Evolutionary conservation across 2,113 vertebrate species (phyloP), one percentile per base, ranked within the genome.

Genomic region (Syngnathus typhle): DNA sequence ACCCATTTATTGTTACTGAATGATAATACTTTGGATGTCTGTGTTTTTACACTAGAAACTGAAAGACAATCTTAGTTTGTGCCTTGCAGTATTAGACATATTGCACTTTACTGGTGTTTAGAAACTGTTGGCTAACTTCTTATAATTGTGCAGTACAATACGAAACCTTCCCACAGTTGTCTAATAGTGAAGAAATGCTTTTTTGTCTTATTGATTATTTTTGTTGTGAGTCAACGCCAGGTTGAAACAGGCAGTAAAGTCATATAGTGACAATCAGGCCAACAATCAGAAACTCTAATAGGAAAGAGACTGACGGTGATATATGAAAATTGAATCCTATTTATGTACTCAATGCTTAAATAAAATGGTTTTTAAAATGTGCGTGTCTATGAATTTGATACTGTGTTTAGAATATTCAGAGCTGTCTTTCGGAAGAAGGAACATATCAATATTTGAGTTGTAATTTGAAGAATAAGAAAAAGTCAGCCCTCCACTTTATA

Each of bases 11-110:
- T 87, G 80, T 81, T 81, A 65, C 62, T 80, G 56, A 84, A 85
- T 80, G 69, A 54, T 75, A 56, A 70, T 43, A 77, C 88, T 89
- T 89, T 88, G 63, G 85, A 76, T 75, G 78, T 80, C 43, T 74
- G 63, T 74, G 61, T 67, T 81, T 85, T 85, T 84, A 82, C 70
- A 80, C 76, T 83, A 80, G 68, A 65, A 75, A 74, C 65, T 60
- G 70, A 78, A 77, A 77, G 81, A 77, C 74, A 82, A 83, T 82
- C 71, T 44, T 78, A 89, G 88, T 81, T 79, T 85, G 89, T 91
- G 89, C 90, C 88, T 91, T 91, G 84, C 87, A 90, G 89, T 89
- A 89, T 90, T 89, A 86, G 77, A 85, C 56, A 74, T 71, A 52
- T 82, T 81, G 85, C 87, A 90, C 85, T 90, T 88, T 85, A 86